A percentile compares a stretch with the other conserved stretches of the same genome.
These are phyloP conservation scores for Protosalanx chinensis DNA, from an alignment of 2,797 vertebrate genomes.

Conservation along the genomic window DNA sequence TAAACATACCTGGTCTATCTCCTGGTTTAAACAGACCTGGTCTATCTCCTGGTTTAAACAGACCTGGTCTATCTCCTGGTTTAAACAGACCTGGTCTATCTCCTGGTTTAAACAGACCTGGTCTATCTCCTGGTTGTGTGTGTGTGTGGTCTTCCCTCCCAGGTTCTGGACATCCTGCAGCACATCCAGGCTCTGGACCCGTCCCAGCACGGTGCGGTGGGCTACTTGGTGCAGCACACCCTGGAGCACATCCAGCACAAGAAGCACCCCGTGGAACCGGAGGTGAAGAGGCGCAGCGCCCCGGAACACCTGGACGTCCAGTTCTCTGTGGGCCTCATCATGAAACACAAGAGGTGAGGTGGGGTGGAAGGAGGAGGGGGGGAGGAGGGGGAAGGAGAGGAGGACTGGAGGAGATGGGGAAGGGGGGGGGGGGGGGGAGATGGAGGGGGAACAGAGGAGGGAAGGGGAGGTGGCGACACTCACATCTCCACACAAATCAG, in stretches of 20 bases:
- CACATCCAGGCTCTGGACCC: constrained; percentile 95
- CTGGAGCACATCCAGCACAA: constrained; percentile 96
- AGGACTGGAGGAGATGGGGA: too few relatives aligned
- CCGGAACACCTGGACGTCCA: constrained; percentile 86
- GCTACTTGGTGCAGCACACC: constrained; percentile 94
- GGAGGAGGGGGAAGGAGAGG: too few relatives aligned
- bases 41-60: too few relatives aligned
- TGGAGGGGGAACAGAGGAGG: too few relatives aligned
- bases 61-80: too few relatives aligned
- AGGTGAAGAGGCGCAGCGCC: constrained; percentile 84
- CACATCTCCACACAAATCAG: too few relatives aligned
- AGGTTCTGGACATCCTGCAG: constrained; percentile 98
- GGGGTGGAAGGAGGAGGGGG: constrained; percentile 14
- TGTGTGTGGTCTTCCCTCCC: constrained; percentile 4
- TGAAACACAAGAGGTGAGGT: constrained; percentile 93
- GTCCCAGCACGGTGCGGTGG: constrained; percentile 91
- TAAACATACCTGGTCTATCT: too few relatives aligned
- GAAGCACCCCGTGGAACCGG: constrained; percentile 84
- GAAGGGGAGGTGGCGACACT: too few relatives aligned
- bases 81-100: too few relatives aligned
- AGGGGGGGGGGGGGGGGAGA: too few relatives aligned
- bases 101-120: too few relatives aligned
- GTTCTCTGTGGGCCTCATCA: constrained; percentile 90
- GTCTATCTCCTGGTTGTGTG: background rate
- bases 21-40: too few relatives aligned